phyloP scores from a whole-genome alignment of 2,113 vertebrate species.

The Taurulus bubalis region DNA sequence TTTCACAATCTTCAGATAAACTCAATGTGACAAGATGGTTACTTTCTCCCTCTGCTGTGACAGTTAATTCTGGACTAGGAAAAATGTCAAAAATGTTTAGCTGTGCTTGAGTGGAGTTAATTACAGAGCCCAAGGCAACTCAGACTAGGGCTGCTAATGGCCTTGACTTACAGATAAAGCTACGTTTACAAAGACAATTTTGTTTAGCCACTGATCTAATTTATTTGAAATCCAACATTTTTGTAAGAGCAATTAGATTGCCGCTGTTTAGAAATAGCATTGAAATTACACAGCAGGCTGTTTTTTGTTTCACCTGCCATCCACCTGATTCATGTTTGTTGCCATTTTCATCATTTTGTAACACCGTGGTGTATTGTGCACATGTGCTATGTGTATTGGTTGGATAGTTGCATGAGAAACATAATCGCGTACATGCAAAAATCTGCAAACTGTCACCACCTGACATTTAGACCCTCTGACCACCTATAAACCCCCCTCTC shows the following conservation, averaged over 20 bases:
- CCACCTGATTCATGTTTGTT: conserved; percentile 23
- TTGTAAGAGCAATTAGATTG: conserved; percentile 91
- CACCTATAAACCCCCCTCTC: conserved; percentile 60
- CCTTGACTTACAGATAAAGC: conserved; percentile 95
- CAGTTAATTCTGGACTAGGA: conserved; percentile 97
- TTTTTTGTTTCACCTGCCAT: conserved; percentile 29
- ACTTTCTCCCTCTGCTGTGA: conserved; percentile 94
- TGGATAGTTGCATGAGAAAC: conserved; percentile 41
- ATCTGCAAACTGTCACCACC: conserved; percentile 52
- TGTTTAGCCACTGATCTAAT: conserved; percentile 91
- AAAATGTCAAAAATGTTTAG: conserved; percentile 99
- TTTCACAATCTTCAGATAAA: conserved; percentile 87
- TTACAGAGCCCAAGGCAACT: conserved; percentile 92
- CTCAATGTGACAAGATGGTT: conserved; percentile 94
- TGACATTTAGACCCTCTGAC: conserved; percentile 75
- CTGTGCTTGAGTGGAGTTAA: conserved; percentile 97
- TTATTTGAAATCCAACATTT: conserved; percentile 97
- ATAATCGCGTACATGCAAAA: conserved; percentile 38
- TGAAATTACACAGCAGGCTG: conserved; percentile 26
- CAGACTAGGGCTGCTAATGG: conserved; percentile 92
- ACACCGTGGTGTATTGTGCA: not conserved
- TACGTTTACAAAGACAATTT: conserved; percentile 92
- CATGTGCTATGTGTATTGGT: not conserved
- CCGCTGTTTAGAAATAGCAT: conserved; percentile 78
- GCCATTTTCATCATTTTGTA: not conserved